Evolutionary conservation across 2,113 vertebrate genomes (phyloP).

Genomic region (Upupa epops): DNA sequence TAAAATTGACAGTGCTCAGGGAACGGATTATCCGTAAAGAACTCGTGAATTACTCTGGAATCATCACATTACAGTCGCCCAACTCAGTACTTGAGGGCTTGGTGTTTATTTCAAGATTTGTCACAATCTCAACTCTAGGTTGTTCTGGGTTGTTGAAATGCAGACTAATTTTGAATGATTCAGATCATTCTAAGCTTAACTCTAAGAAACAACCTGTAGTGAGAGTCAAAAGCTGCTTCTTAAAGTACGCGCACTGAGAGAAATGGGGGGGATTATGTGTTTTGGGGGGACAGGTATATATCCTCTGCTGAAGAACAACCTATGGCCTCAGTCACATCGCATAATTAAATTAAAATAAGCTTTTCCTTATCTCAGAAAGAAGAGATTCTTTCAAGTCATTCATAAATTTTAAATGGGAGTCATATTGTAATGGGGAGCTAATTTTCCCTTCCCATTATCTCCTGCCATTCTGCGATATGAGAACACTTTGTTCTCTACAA

Average conservation of each 20-base stretch:
- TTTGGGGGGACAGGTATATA: not conserved
- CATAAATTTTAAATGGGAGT: constrained; percentile 21
- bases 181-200: not conserved
- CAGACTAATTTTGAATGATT: not conserved
- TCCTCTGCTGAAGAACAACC: not conserved
- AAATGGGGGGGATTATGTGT: not conserved
- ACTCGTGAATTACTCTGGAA: not conserved
- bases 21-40: not conserved
- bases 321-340: accelerated
- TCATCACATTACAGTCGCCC: not conserved
- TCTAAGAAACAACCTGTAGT: not conserved
- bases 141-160: not conserved
- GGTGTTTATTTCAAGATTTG: not conserved
- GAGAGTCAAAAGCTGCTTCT: not conserved
- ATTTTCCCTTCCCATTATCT: constrained; percentile 40
- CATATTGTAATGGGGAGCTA: not conserved
- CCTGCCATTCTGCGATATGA: not conserved
- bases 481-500: not conserved
- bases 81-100: not conserved
- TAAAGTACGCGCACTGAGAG: not conserved
- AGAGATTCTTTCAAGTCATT: constrained; percentile 7
- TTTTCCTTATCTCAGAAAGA: not conserved
- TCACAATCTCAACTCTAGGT: not conserved
- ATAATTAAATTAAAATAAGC: not conserved
- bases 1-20: not conserved